Conservation (phyloP, 2,888 invertebrate genomes). For the Maniola hyperantus region DNA sequence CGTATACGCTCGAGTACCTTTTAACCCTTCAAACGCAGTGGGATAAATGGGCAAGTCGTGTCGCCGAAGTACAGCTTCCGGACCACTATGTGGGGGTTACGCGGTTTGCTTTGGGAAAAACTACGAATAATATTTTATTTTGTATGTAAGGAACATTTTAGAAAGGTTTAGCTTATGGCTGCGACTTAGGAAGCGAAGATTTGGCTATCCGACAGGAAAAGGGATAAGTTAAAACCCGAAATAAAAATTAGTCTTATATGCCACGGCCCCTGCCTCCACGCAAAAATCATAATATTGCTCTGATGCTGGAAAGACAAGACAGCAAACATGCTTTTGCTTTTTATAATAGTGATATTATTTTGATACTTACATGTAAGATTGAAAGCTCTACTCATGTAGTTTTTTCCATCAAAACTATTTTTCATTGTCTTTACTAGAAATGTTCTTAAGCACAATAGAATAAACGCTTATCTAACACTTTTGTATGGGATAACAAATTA, state of each 20-base stretch:
- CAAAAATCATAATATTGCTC: too few relatives aligned
- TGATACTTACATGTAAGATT: too few relatives aligned
- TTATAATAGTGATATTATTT: too few relatives aligned
- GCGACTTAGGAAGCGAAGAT: too few relatives aligned
- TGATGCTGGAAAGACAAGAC: too few relatives aligned
- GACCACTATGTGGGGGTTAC: constrained; percentile 42
- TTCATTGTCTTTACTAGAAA: background rate
- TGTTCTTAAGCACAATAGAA: background rate
- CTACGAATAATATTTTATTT: constrained; percentile 28
- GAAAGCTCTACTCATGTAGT: too few relatives aligned
- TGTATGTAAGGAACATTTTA: background rate
- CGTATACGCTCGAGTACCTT: constrained; percentile 45
- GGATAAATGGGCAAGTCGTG: constrained; percentile 79
- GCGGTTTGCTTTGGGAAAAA: constrained; percentile 37
- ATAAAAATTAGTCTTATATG: too few relatives aligned
- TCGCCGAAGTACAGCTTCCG: constrained; percentile 70
- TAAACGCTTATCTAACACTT: background rate
- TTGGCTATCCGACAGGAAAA: too few relatives aligned
- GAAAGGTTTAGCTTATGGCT: background rate
- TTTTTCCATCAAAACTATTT: background rate
- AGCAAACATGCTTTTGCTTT: too few relatives aligned
- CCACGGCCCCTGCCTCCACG: too few relatives aligned
- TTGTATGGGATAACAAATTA: background rate
- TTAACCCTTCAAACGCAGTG: constrained; percentile 65
- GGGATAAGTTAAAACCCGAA: too few relatives aligned